Evolutionary conservation across 1,140 invertebrate species (phyloP).

Genomic region (Holotrichia oblita): DNA sequence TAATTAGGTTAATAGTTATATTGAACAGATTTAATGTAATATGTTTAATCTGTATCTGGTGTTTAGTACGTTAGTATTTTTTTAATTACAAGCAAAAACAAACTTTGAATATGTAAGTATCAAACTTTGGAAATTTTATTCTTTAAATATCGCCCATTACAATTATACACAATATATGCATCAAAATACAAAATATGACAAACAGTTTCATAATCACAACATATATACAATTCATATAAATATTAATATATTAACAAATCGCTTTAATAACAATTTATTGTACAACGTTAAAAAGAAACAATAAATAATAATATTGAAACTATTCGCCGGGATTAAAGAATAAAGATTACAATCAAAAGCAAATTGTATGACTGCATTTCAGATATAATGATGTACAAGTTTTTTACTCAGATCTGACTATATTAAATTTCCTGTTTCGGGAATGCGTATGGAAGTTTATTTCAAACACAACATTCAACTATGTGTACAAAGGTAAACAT

Average conservation of each 20-base stretch:
- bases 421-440: no score
- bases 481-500: no score
- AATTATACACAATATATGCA: not conserved
- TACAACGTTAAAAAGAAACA: not conserved
- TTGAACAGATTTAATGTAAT: no score
- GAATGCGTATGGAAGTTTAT: no score
- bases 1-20: no score
- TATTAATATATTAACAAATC: not conserved
- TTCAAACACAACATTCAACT: no score
- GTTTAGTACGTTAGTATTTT: no score
- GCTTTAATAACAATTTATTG: not conserved
- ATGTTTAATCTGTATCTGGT: no score
- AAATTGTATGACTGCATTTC: no score
- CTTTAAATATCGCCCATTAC: constrained; percentile 23
- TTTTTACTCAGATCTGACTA: no score
- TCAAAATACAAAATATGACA: constrained; percentile 18
- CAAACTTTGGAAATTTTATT: constrained; percentile 39
- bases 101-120: constrained; percentile 19
- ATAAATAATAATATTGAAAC: not conserved
- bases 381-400: no score
- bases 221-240: constrained; percentile 32
- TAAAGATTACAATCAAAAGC: no score
- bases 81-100: not conserved
- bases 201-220: constrained; percentile 22
- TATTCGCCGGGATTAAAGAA: not conserved